A percentile compares a stretch with the other conserved stretches of the same genome.
These are phyloP conservation scores for Thrips palmi DNA, from an alignment of 1,140 invertebrate species.

Conservation along the genomic window DNA sequence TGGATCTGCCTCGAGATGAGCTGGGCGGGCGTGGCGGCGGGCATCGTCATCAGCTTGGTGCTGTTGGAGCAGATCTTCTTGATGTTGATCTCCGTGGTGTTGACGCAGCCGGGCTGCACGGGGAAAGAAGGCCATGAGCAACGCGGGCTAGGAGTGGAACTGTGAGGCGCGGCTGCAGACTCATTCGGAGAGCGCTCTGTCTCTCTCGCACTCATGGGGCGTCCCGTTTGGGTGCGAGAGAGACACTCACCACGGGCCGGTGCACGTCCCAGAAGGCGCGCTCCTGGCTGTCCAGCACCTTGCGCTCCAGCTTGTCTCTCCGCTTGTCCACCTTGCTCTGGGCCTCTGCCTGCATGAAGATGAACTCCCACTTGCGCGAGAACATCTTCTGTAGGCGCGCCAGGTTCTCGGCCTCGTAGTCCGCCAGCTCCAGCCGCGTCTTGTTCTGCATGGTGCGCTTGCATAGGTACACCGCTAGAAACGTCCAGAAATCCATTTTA, in stretches of 20 bases:
- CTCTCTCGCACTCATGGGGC: no score
- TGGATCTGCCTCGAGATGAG: constrained; percentile 33
- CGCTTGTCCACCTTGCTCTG: constrained; percentile 95
- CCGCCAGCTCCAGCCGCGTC: constrained; percentile 86
- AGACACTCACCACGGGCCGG: constrained; percentile 76
- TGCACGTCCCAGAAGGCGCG: constrained; percentile 99
- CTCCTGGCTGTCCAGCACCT: constrained; percentile 97
- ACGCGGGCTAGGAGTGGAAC: no score
- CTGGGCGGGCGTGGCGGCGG: constrained; percentile 31
- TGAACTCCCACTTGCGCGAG: constrained; percentile 98
- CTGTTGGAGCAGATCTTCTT: constrained; percentile 85
- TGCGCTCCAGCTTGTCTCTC: constrained; percentile 90
- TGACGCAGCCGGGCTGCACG: constrained; percentile 87
- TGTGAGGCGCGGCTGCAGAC: not conserved
- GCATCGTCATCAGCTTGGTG: constrained; percentile 48
- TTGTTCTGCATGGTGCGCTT: constrained; percentile 99
- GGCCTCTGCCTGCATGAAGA: constrained; percentile 85
- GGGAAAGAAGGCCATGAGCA: no score
- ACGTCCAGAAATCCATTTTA: constrained; percentile 11
- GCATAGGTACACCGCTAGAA: constrained; percentile 93
- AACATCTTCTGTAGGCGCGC: constrained; percentile 98
- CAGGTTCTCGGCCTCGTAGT: constrained; percentile 96
- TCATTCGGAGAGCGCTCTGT: no score
- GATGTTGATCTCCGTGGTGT: constrained; percentile 96
- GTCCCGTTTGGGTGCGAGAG: no score